Evolutionary conservation across 2,888 invertebrate genomes (phyloP).

Genomic region (Capitulum mitella): DNA sequence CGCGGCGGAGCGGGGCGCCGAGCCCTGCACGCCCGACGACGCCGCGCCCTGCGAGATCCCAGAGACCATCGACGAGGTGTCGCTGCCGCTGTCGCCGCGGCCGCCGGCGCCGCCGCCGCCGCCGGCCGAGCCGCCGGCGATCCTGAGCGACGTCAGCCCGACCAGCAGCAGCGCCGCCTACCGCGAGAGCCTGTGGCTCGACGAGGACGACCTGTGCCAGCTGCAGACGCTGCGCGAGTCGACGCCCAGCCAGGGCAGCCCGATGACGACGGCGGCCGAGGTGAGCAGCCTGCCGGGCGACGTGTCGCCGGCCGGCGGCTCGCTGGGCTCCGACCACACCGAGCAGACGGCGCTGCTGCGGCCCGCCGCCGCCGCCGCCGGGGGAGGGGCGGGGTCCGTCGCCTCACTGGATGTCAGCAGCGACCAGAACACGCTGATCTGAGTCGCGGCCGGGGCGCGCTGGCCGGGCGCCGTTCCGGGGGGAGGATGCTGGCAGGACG

Average conservation of each 20-base stretch:
- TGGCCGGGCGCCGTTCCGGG: too few relatives aligned
- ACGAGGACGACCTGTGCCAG: slow-evolving; percentile 6
- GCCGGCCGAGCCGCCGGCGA: not conserved
- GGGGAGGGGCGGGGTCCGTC: too few relatives aligned
- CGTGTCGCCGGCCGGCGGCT: slow-evolving; percentile 21
- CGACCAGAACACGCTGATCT: slow-evolving; percentile 25
- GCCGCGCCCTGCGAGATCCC: slow-evolving; percentile 10
- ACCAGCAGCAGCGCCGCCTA: slow-evolving; percentile 26
- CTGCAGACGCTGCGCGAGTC: not conserved
- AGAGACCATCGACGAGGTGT: slow-evolving; percentile 18
- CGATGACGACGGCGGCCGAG: not conserved
- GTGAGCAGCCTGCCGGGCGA: slow-evolving; percentile 24
- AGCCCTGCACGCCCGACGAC: not conserved
- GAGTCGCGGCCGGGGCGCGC: too few relatives aligned
- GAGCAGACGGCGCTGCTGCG: slow-evolving; percentile 17
- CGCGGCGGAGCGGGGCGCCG: not conserved
- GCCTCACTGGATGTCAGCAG: not conserved
- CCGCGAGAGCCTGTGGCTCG: slow-evolving; percentile 21
- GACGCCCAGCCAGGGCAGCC: slow-evolving; percentile 15
- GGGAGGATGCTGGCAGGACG: too few relatives aligned
- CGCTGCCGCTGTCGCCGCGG: not conserved
- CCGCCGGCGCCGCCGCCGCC: not conserved
- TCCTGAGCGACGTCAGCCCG: slow-evolving; percentile 17
- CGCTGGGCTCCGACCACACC: slow-evolving; percentile 1
- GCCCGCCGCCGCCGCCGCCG: not conserved